Evolutionary conservation across 2,888 invertebrate species (phyloP).

Genomic region (Apotomis betuletana): DNA sequence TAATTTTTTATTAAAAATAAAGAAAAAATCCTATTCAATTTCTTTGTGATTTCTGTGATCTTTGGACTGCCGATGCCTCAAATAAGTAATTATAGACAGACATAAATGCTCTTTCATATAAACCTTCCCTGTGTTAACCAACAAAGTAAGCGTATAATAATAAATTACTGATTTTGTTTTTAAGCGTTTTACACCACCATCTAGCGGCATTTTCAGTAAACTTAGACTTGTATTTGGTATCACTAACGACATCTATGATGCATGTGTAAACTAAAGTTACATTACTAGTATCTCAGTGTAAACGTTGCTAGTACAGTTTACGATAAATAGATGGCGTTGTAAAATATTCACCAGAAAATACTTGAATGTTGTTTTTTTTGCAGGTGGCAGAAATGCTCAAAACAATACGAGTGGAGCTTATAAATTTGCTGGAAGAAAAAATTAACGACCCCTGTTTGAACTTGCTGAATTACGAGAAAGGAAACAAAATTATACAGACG

Average conservation of each 20-base stretch:
- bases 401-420: slow-evolving; percentile 89
- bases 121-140: too few relatives aligned
- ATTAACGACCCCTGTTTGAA: slow-evolving; percentile 91
- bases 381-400: slow-evolving; percentile 93
- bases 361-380: too few relatives aligned
- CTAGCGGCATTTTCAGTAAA: background rate
- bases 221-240: background rate
- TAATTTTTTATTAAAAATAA: too few relatives aligned
- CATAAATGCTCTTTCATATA: too few relatives aligned
- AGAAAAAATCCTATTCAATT: too few relatives aligned
- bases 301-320: background rate
- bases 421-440: slow-evolving; percentile 91
- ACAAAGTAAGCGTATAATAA: too few relatives aligned
- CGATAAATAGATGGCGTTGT: slow-evolving; percentile 20
- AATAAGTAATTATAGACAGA: too few relatives aligned
- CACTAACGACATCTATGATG: background rate
- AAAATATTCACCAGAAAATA: too few relatives aligned
- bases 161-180: background rate
- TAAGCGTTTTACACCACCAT: background rate
- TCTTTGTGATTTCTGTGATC: too few relatives aligned
- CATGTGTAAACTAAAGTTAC: background rate
- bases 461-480: slow-evolving; percentile 88
- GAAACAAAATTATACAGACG: slow-evolving; percentile 89
- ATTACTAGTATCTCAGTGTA: background rate
- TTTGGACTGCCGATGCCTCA: too few relatives aligned